A percentile compares a stretch with the other conserved stretches of the same genome.
These are phyloP conservation scores for Mirounga angustirostris DNA, from an alignment of 2,113 vertebrate genomes.

Conservation along the genomic window DNA sequence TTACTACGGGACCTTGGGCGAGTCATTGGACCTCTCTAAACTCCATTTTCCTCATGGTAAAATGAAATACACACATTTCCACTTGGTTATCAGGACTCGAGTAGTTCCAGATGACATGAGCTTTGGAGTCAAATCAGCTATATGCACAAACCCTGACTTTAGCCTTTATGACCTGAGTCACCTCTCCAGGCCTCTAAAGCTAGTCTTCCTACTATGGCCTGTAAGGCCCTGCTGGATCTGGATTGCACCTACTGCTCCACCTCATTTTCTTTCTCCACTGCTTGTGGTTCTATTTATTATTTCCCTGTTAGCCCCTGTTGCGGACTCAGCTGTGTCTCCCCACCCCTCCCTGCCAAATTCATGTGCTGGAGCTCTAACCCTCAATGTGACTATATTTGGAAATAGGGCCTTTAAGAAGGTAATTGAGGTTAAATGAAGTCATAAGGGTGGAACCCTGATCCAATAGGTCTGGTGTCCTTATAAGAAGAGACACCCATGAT, in stretches of 20 bases:
- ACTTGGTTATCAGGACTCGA: not conserved
- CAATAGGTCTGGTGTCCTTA: not conserved
- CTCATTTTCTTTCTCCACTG: not conserved
- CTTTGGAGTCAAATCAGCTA: not conserved
- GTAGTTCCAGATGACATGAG: not conserved
- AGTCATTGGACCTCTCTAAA: slow-evolving; percentile 45
- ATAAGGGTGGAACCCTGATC: not conserved
- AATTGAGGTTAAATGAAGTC: not conserved
- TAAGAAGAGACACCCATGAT: not conserved
- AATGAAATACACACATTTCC: not conserved
- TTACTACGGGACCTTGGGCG: not conserved
- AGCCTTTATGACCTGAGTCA: not conserved
- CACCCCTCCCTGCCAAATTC: not conserved
- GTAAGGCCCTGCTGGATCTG: not conserved
- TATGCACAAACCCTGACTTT: not conserved
- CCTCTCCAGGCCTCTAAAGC: not conserved
- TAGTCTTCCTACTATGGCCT: not conserved
- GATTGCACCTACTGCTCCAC: not conserved
- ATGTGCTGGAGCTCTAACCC: not conserved
- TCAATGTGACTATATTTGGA: not conserved
- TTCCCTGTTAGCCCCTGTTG: not conserved
- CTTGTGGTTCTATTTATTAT: not conserved
- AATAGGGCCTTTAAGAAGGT: not conserved
- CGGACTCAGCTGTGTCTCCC: not conserved
- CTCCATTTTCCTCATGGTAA: not conserved